Evolutionary conservation across 2,113 vertebrate genomes (phyloP).

Genomic region (Tragelaphus imberbis): DNA sequence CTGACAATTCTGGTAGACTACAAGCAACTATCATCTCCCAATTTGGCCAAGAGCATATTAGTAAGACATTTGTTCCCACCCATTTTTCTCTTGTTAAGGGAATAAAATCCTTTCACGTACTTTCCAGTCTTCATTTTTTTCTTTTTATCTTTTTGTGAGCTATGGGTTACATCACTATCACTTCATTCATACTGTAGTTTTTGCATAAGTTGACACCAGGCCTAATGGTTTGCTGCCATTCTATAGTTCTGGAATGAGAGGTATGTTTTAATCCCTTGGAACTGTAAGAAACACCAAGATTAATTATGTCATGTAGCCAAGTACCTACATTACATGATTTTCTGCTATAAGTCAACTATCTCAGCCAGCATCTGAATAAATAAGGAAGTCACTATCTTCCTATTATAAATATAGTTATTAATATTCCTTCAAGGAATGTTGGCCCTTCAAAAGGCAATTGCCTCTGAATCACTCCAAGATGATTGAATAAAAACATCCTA

Average conservation of each 20-base stretch:
- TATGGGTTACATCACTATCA: background rate
- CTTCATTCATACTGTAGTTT: background rate
- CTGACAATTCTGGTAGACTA: background rate
- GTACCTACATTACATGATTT: background rate
- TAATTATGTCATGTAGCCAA: background rate
- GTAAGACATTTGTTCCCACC: background rate
- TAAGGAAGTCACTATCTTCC: background rate
- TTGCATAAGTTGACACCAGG: background rate
- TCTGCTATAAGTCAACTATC: background rate
- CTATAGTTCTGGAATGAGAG: background rate
- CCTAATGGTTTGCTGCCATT: background rate
- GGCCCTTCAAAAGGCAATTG: background rate
- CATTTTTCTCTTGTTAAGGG: background rate
- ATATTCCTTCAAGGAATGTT: background rate
- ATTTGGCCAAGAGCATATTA: background rate
- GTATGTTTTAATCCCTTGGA: background rate
- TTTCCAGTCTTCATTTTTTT: background rate
- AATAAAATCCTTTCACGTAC: background rate
- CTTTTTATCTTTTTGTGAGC: background rate
- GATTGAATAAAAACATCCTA: background rate
- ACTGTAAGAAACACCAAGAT: background rate
- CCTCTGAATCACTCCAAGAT: background rate
- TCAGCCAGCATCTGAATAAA: background rate
- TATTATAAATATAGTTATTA: background rate
- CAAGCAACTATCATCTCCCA: background rate